Percentiles rank a stretch among this genome's conserved stretches.
Evolutionary conservation across 1,140 invertebrate genomes (phyloP).

Genomic region (Trialeurodes vaporariorum): DNA sequence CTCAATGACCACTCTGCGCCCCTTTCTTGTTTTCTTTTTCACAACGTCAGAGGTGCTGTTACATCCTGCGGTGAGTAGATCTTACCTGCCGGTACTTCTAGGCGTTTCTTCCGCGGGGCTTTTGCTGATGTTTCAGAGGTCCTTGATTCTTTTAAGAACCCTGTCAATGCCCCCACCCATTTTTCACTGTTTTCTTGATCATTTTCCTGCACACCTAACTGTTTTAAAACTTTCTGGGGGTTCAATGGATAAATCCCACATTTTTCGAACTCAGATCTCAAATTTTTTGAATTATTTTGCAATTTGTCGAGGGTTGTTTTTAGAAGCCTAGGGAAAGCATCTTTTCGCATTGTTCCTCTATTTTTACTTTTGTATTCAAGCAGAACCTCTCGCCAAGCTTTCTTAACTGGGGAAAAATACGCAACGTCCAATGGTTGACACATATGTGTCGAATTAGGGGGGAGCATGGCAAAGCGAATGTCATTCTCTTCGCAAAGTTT

Average conservation of each 20-base stretch:
- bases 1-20: no score
- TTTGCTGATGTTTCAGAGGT: no score
- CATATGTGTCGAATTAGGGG: conserved; percentile 35
- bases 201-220: no score
- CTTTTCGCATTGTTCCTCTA: conserved; percentile 6
- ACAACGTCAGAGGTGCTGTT: no score
- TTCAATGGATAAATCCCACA: conserved; percentile 19
- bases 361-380: conserved; percentile 8
- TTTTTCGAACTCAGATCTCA: conserved; percentile 18
- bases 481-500: conserved; percentile 23
- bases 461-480: conserved; percentile 29
- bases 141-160: no score
- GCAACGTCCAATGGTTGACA: conserved; percentile 33
- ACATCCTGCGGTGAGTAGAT: no score
- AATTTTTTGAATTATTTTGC: conserved; percentile 12
- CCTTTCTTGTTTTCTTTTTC: no score
- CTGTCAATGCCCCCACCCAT: no score
- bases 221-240: conserved; percentile 14
- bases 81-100: no score
- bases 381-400: conserved; percentile 26
- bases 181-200: no score
- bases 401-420: conserved; percentile 31
- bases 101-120: no score
- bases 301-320: conserved; percentile 8
- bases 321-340: conserved; percentile 9